A percentile compares a stretch with the other conserved stretches of the same genome.
Evolutionary conservation across 2,113 vertebrate species (phyloP).

Genomic region (Megaleporinus macrocephalus): DNA sequence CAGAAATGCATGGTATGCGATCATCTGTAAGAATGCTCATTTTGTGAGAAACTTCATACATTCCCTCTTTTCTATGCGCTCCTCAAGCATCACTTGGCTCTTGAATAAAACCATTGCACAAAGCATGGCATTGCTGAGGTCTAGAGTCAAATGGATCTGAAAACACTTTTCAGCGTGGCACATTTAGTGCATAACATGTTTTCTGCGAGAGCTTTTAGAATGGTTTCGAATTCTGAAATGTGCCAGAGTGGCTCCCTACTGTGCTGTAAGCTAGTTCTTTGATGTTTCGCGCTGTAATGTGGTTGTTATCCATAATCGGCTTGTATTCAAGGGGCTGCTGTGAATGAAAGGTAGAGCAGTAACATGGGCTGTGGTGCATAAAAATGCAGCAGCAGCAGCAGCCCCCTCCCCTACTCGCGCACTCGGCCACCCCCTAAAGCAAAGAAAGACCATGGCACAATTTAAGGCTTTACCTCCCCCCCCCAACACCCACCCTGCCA

Average conservation of each 20-base stretch:
- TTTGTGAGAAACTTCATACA: constrained; percentile 33
- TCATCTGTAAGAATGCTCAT: constrained; percentile 17
- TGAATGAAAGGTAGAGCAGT: constrained; percentile 90
- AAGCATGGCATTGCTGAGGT: constrained; percentile 84
- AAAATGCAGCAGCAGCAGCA: constrained; percentile 60
- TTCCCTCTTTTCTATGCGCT: constrained; percentile 33
- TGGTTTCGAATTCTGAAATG: constrained; percentile 91
- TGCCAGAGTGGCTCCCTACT: constrained; percentile 94
- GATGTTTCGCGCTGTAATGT: constrained; percentile 89
- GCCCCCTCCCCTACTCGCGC: constrained; percentile 28
- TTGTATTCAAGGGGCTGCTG: constrained; percentile 90
- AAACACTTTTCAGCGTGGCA: constrained; percentile 92
- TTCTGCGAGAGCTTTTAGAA: constrained; percentile 90
- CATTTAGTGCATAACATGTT: constrained; percentile 96
- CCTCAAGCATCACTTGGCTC: constrained; percentile 27
- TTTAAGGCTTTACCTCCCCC: constrained; percentile 16
- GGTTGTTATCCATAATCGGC: constrained; percentile 99
- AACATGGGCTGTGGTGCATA: constrained; percentile 78
- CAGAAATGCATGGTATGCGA: not conserved
- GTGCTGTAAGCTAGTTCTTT: constrained; percentile 92
- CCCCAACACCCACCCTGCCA: constrained; percentile 6
- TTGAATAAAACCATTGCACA: constrained; percentile 77
- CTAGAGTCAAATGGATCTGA: constrained; percentile 89
- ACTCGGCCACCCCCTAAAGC: constrained; percentile 33
- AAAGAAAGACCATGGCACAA: constrained; percentile 36